phyloP scores from a whole-genome alignment of 2,888 invertebrate species.

The Aproaerema taeniolella region DNA sequence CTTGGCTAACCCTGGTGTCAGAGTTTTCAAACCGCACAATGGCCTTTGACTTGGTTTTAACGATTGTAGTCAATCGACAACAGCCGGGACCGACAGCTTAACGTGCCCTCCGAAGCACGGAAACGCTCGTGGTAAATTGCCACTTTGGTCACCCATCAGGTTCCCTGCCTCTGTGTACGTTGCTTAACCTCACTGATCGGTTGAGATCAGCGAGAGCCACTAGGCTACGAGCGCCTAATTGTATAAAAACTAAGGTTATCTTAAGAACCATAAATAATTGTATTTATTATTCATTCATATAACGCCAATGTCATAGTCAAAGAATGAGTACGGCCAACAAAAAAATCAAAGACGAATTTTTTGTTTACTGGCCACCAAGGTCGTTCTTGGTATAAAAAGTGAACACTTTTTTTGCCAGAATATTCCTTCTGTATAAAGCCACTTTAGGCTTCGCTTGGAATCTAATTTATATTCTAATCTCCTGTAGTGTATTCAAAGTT shows the following conservation, averaged over 20 bases:
- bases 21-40: too few relatives aligned
- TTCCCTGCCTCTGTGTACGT: too few relatives aligned
- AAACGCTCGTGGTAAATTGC: too few relatives aligned
- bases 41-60: too few relatives aligned
- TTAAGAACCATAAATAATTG: background rate
- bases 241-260: too few relatives aligned
- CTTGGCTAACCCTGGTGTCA: too few relatives aligned
- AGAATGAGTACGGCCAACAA: background rate
- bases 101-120: too few relatives aligned
- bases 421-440: background rate
- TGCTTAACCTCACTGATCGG: background rate
- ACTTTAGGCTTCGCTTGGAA: background rate
- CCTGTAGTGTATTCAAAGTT: background rate
- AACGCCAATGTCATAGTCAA: slow-evolving; percentile 1
- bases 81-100: too few relatives aligned
- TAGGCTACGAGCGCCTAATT: too few relatives aligned
- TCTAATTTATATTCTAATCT: background rate
- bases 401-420: slow-evolving; percentile 3
- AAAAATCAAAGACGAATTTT: slow-evolving; percentile 1
- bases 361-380: background rate
- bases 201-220: too few relatives aligned
- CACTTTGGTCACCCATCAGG: too few relatives aligned
- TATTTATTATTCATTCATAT: background rate
- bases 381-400: background rate
- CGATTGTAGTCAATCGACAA: too few relatives aligned